A percentile compares a stretch with the other conserved stretches of the same genome.
Evolutionary conservation across 2,888 invertebrate species (phyloP).

Genomic region (Ferrisia virgata): DNA sequence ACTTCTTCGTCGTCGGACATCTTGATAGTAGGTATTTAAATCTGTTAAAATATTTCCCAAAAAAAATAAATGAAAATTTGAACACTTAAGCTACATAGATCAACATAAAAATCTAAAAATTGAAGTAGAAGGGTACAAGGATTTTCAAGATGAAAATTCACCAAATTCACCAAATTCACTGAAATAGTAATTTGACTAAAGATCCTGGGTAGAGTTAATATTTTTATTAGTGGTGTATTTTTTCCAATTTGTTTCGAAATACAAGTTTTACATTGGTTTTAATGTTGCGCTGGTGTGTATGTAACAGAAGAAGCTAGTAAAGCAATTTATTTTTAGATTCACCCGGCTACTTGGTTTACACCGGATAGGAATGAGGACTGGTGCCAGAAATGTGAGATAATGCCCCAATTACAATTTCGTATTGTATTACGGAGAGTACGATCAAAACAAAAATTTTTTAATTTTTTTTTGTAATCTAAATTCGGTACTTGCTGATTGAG

Average conservation of each 20-base stretch:
- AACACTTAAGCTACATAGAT: too few species aligned
- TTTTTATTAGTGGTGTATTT: too few species aligned
- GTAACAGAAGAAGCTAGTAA: neutral
- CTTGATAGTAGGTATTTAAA: neutral
- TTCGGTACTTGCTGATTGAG: too few species aligned
- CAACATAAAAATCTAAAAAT: too few species aligned
- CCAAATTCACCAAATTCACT: too few species aligned
- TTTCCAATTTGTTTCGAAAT: neutral
- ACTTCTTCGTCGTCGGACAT: slow-evolving; percentile 93
- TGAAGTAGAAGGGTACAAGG: too few species aligned
- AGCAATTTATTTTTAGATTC: slow-evolving; percentile 12
- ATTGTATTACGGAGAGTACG: neutral
- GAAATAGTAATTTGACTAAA: too few species aligned
- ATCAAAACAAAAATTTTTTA: neutral
- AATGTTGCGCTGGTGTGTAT: slow-evolving; percentile 1
- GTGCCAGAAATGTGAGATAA: neutral
- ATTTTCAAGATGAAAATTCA: too few species aligned
- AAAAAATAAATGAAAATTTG: neutral
- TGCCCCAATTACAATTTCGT: neutral
- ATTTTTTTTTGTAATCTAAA: too few species aligned
- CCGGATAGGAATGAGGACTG: slow-evolving; percentile 13
- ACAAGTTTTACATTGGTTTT: neutral
- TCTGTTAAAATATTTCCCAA: too few species aligned
- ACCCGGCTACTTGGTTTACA: slow-evolving; percentile 23
- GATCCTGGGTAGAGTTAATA: too few species aligned